A percentile compares a stretch with the other conserved stretches of the same genome.
These are phyloP conservation scores for Drosophila sulfurigaster DNA, from an alignment of 1,140 invertebrate genomes.

Conservation along the genomic window DNA sequence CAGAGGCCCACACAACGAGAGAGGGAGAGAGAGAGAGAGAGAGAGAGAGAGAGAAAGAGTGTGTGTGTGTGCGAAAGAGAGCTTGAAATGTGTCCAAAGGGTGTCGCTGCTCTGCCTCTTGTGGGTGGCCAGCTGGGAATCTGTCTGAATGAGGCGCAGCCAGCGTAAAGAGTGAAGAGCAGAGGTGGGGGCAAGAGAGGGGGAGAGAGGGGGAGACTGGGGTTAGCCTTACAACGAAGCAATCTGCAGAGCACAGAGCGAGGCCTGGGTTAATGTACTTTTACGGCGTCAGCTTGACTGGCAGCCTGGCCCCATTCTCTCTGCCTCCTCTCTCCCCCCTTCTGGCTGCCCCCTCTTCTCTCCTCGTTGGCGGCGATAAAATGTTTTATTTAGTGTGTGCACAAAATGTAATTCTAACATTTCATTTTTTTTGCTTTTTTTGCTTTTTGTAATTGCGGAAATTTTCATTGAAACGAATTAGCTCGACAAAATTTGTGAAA, in stretches of 20 bases:
- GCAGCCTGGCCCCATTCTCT: slow-evolving; percentile 33
- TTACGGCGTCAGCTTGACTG: slow-evolving; percentile 71
- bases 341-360: slow-evolving; percentile 3
- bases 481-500: slow-evolving; percentile 41
- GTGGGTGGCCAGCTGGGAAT: slow-evolving; percentile 41
- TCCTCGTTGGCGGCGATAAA: slow-evolving; percentile 37
- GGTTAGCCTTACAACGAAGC: slow-evolving; percentile 49
- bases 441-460: slow-evolving; percentile 69
- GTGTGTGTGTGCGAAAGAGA: not conserved
- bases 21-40: not conserved
- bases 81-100: slow-evolving; percentile 36
- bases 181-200: not conserved
- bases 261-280: slow-evolving; percentile 78
- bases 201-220: not conserved
- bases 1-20: slow-evolving; percentile 38
- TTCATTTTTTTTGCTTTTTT: slow-evolving; percentile 51
- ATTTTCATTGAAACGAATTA: slow-evolving; percentile 82
- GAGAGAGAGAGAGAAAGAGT: not conserved
- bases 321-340: not conserved
- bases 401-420: slow-evolving; percentile 70
- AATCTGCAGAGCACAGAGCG: slow-evolving; percentile 43
- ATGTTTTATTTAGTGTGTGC: slow-evolving; percentile 55
- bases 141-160: slow-evolving; percentile 26
- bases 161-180: not conserved
- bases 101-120: slow-evolving; percentile 48